These are phyloP conservation scores for Anagrus nilaparvatae DNA, from an alignment of 1,140 invertebrate genomes.

Conservation along the genomic window DNA sequence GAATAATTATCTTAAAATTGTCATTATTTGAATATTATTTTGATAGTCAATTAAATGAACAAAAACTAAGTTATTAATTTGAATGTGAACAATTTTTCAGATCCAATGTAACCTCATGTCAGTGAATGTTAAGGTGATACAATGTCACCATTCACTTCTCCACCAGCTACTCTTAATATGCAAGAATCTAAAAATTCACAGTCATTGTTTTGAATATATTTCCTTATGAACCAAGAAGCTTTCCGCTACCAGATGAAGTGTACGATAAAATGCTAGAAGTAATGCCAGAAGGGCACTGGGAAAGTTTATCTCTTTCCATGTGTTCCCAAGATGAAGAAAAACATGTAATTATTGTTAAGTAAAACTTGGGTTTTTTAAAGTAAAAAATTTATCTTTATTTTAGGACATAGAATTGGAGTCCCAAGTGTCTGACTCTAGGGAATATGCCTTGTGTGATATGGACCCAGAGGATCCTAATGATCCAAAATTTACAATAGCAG, in stretches of 20 bases:
- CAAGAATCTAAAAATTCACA: conserved; percentile 33
- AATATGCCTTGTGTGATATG: conserved; percentile 46
- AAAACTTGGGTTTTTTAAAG: no score
- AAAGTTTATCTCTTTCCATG: conserved; percentile 45
- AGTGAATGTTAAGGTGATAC: conserved; percentile 40
- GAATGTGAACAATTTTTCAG: no score
- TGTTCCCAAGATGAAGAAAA: conserved; percentile 44
- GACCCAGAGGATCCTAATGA: conserved; percentile 70
- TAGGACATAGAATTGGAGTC: conserved; percentile 38
- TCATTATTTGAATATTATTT: no score
- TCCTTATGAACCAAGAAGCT: conserved; percentile 63
- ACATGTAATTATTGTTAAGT: no score
- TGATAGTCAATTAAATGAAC: no score
- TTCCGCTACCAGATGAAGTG: conserved; percentile 61
- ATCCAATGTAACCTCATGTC: conserved; percentile 46
- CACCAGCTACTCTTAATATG: conserved; percentile 47
- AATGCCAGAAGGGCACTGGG: conserved; percentile 55
- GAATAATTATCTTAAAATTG: no score
- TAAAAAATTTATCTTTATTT: no score
- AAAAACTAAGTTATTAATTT: no score
- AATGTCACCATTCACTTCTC: conserved; percentile 47
- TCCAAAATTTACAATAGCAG: conserved; percentile 60
- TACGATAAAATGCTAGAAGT: conserved; percentile 59
- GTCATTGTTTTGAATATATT: no score
- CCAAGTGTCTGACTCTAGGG: conserved; percentile 49